Conservation (phyloP, 2,888 invertebrate genomes). For the Megalurothrips usitatus region DNA sequence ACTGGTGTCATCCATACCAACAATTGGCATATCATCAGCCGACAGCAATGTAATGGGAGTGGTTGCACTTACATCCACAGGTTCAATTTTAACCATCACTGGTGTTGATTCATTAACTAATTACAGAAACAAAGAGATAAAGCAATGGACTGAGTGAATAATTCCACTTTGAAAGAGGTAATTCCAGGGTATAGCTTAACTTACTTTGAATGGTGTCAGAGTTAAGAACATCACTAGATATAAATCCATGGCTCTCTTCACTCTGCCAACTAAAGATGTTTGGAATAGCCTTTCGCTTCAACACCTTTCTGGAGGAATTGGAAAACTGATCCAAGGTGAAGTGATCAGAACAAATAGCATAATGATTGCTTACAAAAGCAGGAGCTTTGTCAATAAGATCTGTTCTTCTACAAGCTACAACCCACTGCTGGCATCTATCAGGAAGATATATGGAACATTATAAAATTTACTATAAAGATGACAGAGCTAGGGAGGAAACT, state of each 20-base stretch:
- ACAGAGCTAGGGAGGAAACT: neutral
- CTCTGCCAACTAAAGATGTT: neutral
- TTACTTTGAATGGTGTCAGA: neutral
- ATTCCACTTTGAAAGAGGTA: neutral
- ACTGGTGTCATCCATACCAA: neutral
- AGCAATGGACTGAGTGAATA: neutral
- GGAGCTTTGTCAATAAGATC: conserved; percentile 35
- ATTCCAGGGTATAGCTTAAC: neutral
- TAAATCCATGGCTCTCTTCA: neutral
- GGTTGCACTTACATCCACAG: neutral
- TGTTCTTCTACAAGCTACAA: conserved; percentile 36
- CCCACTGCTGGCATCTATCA: conserved; percentile 38
- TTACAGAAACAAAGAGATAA: neutral
- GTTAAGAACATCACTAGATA: neutral
- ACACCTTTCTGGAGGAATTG: conserved; percentile 38
- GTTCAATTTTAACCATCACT: conserved; percentile 13
- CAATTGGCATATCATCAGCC: conserved; percentile 12
- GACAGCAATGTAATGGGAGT: neutral
- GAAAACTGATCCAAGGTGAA: conserved; percentile 39
- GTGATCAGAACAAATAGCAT: conserved; percentile 39
- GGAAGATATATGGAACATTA: neutral
- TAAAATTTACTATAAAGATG: neutral
- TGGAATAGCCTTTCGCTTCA: conserved; percentile 39
- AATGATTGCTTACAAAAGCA: conserved; percentile 35
- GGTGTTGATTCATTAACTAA: conserved; percentile 4